Percentiles rank a stretch among this genome's conserved stretches.
phyloP scores from a whole-genome alignment of 2,113 vertebrate genomes.

The Callithrix jacchus region DNA sequence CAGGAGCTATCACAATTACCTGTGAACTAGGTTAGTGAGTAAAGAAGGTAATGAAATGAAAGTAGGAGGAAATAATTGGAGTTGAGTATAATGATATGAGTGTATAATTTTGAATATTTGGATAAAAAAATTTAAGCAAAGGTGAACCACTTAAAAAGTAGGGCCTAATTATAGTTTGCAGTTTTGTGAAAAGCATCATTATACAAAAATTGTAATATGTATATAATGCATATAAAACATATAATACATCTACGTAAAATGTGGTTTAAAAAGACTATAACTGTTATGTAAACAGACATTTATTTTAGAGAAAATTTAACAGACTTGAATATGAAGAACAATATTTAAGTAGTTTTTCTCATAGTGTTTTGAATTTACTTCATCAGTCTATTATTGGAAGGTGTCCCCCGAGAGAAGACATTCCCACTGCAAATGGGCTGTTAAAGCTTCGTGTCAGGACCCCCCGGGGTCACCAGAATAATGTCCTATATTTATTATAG shows the following conservation, averaged over 20 bases:
- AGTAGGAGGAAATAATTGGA: conserved; percentile 3
- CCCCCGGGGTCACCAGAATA: neutral
- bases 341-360: conserved; percentile 23
- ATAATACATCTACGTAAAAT: neutral
- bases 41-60: neutral
- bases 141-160: neutral
- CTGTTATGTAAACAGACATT: conserved; percentile 6
- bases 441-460: neutral
- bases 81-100: neutral
- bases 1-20: neutral
- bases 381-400: conserved; percentile 10
- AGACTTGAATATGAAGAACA: conserved; percentile 17
- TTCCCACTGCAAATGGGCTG: neutral
- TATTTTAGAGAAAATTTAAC: conserved; percentile 14
- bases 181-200: conserved; percentile 34
- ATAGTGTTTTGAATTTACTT: conserved; percentile 37
- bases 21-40: neutral
- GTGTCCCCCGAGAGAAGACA: conserved; percentile 1
- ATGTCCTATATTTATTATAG: neutral
- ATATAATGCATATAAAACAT: neutral
- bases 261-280: neutral
- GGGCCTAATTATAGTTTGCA: neutral
- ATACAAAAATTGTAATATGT: neutral
- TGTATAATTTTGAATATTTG: conserved; percentile 38
- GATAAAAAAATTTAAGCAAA: neutral